Evolutionary conservation across 2,888 invertebrate species (phyloP).

Genomic region (Callosobruchus maculatus): DNA sequence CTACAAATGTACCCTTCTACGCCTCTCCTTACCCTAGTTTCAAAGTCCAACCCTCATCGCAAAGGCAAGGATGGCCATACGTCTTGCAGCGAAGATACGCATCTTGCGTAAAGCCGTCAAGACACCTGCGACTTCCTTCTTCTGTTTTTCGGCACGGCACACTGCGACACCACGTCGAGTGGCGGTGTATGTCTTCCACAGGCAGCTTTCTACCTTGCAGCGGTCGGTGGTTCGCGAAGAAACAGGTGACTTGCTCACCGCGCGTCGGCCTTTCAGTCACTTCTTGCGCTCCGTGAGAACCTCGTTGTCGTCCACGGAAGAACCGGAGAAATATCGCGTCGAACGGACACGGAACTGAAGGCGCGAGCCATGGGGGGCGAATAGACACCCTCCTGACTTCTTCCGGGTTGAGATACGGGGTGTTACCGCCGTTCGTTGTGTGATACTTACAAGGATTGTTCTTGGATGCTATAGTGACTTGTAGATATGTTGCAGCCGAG

Average conservation of each 20-base stretch:
- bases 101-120: no score
- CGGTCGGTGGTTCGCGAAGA: not conserved
- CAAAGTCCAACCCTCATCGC: no score
- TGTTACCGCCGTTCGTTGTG: not conserved
- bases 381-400: not conserved
- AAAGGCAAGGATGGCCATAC: no score
- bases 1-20: no score
- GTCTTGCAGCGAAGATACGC: no score
- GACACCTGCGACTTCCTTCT: not conserved
- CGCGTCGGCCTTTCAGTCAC: not conserved
- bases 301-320: not conserved
- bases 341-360: not conserved
- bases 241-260: not conserved
- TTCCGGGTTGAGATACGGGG: not conserved
- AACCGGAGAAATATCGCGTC: not conserved
- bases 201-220: not conserved
- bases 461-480: not conserved
- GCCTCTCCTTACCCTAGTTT: no score
- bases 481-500: slow-evolving; percentile 1
- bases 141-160: not conserved
- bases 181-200: not conserved
- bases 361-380: not conserved
- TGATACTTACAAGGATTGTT: not conserved
- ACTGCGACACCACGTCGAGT: not conserved
- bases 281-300: not conserved